Percentiles rank a stretch among this genome's conserved stretches.
Conservation (phyloP, 2,888 invertebrate genomes). For the Philonicus albiceps region DNA sequence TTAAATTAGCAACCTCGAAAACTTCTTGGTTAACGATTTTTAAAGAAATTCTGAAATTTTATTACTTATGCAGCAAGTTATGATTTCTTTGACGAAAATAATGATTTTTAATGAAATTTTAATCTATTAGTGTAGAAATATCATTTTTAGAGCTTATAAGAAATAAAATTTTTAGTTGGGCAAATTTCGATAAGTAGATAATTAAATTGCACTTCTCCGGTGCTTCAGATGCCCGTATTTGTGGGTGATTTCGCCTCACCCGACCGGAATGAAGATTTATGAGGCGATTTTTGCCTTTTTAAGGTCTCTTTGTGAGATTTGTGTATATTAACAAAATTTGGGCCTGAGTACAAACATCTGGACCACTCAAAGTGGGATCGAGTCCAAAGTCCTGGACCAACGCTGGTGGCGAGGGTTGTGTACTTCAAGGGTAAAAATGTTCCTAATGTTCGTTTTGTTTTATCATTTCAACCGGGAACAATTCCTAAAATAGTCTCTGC, state of each 20-base stretch:
- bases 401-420: neutral
- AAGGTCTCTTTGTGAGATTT: neutral
- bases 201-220: constrained; percentile 1
- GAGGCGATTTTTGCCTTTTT: neutral
- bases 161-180: no score
- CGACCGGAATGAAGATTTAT: neutral
- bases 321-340: neutral
- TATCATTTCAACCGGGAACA: neutral
- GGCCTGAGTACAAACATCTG: neutral
- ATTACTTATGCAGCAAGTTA: no score
- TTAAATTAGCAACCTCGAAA: no score
- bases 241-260: neutral
- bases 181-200: neutral
- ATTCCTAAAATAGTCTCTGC: neutral
- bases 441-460: neutral
- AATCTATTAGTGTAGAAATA: no score
- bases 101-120: no score
- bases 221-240: neutral
- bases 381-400: neutral
- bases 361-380: constrained; percentile 1
- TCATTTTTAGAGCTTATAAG: no score
- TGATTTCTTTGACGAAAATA: no score
- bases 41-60: no score
- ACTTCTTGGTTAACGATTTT: no score
- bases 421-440: constrained; percentile 1